Evolutionary conservation across 2,113 vertebrate genomes (phyloP).

Genomic region (Electrona antarctica): DNA sequence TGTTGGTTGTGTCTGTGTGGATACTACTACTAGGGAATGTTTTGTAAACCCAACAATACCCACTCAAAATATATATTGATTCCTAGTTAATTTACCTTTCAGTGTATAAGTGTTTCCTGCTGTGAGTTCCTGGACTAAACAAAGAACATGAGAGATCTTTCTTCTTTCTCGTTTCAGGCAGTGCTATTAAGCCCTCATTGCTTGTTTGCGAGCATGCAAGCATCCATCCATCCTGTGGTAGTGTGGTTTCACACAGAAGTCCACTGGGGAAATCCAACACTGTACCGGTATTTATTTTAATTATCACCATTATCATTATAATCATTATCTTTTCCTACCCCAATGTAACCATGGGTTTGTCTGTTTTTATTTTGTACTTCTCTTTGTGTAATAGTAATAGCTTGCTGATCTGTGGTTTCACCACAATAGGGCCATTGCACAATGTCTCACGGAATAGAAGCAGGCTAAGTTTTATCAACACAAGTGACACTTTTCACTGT

Average conservation of each 20-base stretch:
- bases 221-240: too few relatives aligned
- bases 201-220: too few relatives aligned
- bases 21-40: not conserved
- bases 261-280: not conserved
- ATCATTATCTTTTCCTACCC: not conserved
- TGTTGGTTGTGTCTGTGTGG: constrained; percentile 29
- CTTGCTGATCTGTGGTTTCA: not conserved
- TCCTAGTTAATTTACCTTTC: constrained; percentile 3
- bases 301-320: not conserved
- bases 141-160: not conserved
- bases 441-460: not conserved
- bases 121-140: not conserved
- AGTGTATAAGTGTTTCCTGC: too few relatives aligned
- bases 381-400: not conserved
- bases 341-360: not conserved
- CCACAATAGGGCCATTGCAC: not conserved
- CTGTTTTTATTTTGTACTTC: not conserved
- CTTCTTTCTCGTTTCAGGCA: too few relatives aligned
- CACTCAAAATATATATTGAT: constrained; percentile 6
- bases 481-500: not conserved
- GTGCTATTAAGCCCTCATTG: too few relatives aligned
- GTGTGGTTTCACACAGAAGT: not conserved
- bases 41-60: constrained; percentile 16
- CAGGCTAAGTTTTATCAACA: not conserved
- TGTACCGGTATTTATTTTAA: not conserved